Base-by-base conservation (phyloP, 2,888 invertebrate species). In the Spicauda simplicius region DNA sequence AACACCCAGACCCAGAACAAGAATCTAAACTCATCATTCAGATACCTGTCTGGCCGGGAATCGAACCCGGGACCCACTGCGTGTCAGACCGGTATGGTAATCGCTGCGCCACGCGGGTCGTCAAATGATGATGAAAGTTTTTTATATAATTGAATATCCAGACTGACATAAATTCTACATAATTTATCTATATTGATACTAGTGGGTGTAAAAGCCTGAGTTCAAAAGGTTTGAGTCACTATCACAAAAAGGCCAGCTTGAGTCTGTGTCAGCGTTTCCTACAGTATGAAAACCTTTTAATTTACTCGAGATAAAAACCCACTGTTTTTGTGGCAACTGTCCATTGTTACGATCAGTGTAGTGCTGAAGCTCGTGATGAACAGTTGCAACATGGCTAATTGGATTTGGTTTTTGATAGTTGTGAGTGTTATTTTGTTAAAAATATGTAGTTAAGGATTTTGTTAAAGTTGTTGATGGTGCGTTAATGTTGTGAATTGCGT, bases 221-320 rank as follows among this genome's bases (percentile, higher is more conserved):
- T 50, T 50, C 50, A 50, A 50, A 18, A 50, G 50, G 50, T 50
- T 50, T 50, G 50, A 50, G 50, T 50, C 50, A 50, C n/a, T 50
- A 10, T 50, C 18, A 18, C 50, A 50, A 50, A 50, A 50, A 50
- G 50, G 18, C 50, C 14, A 1, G 4, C 16, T n/a, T 25, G 14
- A 2, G 48, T 16, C 14, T 16, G n/a, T 16, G 45, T 12, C 45
- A 14, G 48, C 14, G 25, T 25, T 48, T 48, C 48, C 50, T 50
- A 50, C 50, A 18, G 10, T 10, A n/a, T 50, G 16, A 50, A 50
- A 50, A 50, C 50, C 50, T 50, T 50, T 41, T 45, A 41, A 58
- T 41, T 58, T 58, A 58, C 20, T 58, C 25, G 16, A 0, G 20
- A 53, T 41, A 57, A 55, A 55, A 58, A 58, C 45, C 45, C 18